Conservation (phyloP, 1,140 invertebrate species). For the Sipha flava region DNA sequence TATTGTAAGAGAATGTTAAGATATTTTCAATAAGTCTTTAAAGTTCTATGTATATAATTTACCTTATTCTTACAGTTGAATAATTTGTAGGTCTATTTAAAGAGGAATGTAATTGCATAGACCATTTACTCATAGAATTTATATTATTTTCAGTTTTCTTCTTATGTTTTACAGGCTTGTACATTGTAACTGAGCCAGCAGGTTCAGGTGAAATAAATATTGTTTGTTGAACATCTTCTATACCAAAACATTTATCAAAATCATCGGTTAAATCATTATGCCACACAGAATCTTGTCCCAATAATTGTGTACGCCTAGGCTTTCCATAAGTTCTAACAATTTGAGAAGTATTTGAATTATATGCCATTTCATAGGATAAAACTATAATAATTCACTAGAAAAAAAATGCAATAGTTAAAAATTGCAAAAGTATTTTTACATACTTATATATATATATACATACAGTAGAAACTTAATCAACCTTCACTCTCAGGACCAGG, state of each 20-base stretch:
- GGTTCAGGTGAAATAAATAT: constrained; percentile 25
- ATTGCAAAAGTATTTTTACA: too few species aligned
- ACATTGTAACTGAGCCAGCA: neutral
- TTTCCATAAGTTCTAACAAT: constrained; percentile 11
- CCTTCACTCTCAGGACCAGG: too few species aligned
- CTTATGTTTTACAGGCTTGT: neutral
- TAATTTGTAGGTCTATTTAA: neutral
- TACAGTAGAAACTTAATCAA: too few species aligned
- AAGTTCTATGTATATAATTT: neutral
- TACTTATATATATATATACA: too few species aligned
- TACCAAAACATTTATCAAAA: constrained; percentile 11
- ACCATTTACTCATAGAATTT: neutral
- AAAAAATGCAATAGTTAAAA: constrained; percentile 15
- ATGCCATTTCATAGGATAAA: neutral
- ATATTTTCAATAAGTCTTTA: too few species aligned
- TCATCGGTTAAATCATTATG: constrained; percentile 6
- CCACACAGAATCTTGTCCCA: neutral
- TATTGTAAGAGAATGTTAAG: too few species aligned
- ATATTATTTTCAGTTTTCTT: neutral
- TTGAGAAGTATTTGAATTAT: neutral
- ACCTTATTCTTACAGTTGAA: neutral
- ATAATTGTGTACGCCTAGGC: neutral
- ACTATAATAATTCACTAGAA: neutral
- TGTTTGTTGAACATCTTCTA: constrained; percentile 4
- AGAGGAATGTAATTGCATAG: neutral